Evolutionary conservation across 1,140 invertebrate genomes (phyloP).

Genomic region (Drosophila azteca): DNA sequence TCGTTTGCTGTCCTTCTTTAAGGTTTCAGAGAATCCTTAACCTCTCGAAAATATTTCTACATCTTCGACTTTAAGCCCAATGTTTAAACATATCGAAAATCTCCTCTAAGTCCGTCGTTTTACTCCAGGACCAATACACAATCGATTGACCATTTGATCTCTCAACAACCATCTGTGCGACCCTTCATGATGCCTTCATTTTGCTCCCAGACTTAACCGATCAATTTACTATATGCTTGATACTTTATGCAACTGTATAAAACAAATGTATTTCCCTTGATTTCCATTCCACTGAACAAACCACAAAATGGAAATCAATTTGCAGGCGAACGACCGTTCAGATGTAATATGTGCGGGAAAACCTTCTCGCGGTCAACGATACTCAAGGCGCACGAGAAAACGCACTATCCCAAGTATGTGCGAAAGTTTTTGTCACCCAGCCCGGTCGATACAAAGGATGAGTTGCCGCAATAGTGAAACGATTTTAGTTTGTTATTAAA

Average conservation of each 20-base stretch:
- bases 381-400: constrained; percentile 95
- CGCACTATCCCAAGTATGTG: constrained; percentile 94
- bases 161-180: too few species aligned
- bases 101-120: too few species aligned
- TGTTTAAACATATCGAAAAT: too few species aligned
- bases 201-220: too few species aligned
- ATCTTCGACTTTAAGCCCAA: too few species aligned
- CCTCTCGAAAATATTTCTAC: too few species aligned
- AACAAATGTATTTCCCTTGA: constrained; percentile 26
- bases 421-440: constrained; percentile 93
- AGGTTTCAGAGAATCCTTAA: too few species aligned
- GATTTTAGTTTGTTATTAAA: constrained; percentile 84
- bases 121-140: too few species aligned
- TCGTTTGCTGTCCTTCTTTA: too few species aligned
- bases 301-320: constrained; percentile 15
- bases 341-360: constrained; percentile 94
- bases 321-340: constrained; percentile 92
- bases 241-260: too few species aligned
- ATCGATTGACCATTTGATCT: too few species aligned
- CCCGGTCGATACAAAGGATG: constrained; percentile 91
- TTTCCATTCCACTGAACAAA: constrained; percentile 13
- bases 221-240: constrained; percentile 9
- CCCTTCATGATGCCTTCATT: too few species aligned
- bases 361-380: constrained; percentile 95
- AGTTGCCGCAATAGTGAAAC: constrained; percentile 88